These are phyloP conservation scores for Brachypteracias leptosomus DNA, from an alignment of 2,113 vertebrate species.

Conservation along the genomic window DNA sequence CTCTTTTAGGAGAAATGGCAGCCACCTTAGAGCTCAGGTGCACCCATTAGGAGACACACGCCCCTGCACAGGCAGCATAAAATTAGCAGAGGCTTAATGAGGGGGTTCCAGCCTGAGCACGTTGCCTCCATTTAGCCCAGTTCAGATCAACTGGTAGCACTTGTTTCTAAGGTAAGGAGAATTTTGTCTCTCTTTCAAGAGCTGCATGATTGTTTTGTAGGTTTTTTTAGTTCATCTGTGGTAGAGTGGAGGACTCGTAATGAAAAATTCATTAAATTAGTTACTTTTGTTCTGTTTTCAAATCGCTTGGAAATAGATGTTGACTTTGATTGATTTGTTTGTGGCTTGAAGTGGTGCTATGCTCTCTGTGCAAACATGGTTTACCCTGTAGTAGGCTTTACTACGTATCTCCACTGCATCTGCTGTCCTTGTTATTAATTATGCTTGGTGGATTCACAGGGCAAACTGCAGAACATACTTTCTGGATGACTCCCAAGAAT, in stretches of 20 bases:
- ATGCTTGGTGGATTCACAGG: not conserved
- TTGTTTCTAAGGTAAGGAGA: not conserved
- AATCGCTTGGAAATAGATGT: slow-evolving; percentile 51
- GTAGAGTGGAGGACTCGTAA: not conserved
- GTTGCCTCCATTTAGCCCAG: fast-evolving
- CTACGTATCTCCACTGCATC: not conserved
- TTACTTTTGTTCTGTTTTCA: slow-evolving; percentile 37
- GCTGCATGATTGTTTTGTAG: not conserved
- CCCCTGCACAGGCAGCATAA: not conserved
- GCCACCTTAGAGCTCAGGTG: not conserved
- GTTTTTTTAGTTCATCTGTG: not conserved
- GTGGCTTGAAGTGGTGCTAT: slow-evolving; percentile 1
- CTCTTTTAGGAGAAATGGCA: not conserved
- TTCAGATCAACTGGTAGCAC: not conserved
- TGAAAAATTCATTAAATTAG: slow-evolving; percentile 55
- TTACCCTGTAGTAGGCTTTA: not conserved
- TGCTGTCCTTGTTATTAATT: not conserved
- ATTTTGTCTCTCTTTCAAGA: not conserved
- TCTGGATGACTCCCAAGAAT: not conserved
- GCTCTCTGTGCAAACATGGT: not conserved
- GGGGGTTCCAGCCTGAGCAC: fast-evolving
- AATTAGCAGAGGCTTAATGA: not conserved
- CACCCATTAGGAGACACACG: not conserved
- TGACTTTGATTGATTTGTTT: slow-evolving; percentile 57
- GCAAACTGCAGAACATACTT: not conserved